Percentiles rank a stretch among this genome's conserved stretches.
Evolutionary conservation across 2,797 vertebrate genomes (phyloP).

Genomic region (Etheostoma perlongum): DNA sequence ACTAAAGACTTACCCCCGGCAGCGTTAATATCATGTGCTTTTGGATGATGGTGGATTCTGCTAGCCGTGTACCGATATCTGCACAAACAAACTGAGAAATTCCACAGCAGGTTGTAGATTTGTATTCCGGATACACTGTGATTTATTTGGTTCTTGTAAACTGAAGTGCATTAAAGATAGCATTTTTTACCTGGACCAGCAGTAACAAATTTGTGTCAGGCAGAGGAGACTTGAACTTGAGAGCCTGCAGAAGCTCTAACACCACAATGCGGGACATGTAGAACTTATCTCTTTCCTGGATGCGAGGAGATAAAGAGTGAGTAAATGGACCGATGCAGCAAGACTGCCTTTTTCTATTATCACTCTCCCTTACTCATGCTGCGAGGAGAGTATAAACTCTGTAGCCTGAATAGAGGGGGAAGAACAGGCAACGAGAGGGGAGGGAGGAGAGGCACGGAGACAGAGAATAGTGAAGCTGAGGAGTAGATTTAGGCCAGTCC

Average conservation of each 20-base stretch:
- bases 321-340: slow-evolving; percentile 82
- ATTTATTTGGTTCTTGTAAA: slow-evolving; percentile 9
- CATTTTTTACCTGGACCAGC: slow-evolving; percentile 92
- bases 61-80: slow-evolving; percentile 96
- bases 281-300: slow-evolving; percentile 98
- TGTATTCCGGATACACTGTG: slow-evolving; percentile 5
- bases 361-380: slow-evolving; percentile 78
- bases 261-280: slow-evolving; percentile 98
- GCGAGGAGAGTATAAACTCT: slow-evolving; percentile 76
- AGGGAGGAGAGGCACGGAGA: slow-evolving; percentile 62
- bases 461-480: slow-evolving; percentile 76
- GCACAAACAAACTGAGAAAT: slow-evolving; percentile 94
- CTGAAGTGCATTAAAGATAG: slow-evolving; percentile 2
- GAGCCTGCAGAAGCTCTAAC: slow-evolving; percentile 95
- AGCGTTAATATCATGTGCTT: slow-evolving; percentile 97
- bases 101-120: slow-evolving; percentile 31
- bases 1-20: slow-evolving; percentile 90
- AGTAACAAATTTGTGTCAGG: slow-evolving; percentile 97
- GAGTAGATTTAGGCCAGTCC: slow-evolving; percentile 85
- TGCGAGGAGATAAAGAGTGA: slow-evolving; percentile 69
- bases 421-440: slow-evolving; percentile 68
- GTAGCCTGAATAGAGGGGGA: slow-evolving; percentile 76
- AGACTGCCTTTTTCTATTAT: slow-evolving; percentile 81
- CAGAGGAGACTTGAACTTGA: slow-evolving; percentile 97
- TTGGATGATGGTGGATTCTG: slow-evolving; percentile 97